These are phyloP conservation scores for Dasyprocta punctata DNA, from an alignment of 2,113 vertebrate species.

Conservation along the genomic window DNA sequence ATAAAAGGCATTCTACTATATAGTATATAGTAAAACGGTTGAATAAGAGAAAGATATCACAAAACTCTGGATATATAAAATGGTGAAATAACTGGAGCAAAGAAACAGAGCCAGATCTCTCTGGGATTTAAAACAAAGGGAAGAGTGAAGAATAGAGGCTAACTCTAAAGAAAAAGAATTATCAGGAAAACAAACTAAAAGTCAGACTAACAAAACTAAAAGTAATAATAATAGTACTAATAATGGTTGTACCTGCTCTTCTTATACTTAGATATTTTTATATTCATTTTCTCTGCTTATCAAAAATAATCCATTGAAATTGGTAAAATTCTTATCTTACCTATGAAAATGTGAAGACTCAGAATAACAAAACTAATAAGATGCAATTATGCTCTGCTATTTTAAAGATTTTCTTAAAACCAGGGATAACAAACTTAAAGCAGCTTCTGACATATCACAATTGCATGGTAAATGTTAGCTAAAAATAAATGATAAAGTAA, in stretches of 20 bases:
- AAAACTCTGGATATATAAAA: constrained; percentile 41
- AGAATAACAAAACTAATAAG: neutral
- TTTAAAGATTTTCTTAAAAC: neutral
- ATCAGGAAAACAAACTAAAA: neutral
- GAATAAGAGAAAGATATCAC: neutral
- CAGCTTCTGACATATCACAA: neutral
- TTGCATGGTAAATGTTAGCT: neutral
- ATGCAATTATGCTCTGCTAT: neutral
- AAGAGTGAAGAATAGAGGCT: neutral
- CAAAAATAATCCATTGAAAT: neutral
- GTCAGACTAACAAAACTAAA: neutral
- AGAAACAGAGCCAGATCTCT: neutral
- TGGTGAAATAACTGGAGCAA: neutral
- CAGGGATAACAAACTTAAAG: neutral
- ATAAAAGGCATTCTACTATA: constrained; percentile 49
- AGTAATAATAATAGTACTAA: neutral
- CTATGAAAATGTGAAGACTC: neutral
- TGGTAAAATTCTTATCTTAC: neutral
- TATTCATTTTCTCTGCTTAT: neutral
- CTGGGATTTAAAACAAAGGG: constrained; percentile 4
- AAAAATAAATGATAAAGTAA: neutral
- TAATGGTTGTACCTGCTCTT: neutral
- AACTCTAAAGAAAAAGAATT: neutral
- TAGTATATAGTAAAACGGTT: neutral
- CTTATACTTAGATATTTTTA: neutral